Conservation (phyloP, 2,113 vertebrate genomes). For the Etheostoma cragini region DNA sequence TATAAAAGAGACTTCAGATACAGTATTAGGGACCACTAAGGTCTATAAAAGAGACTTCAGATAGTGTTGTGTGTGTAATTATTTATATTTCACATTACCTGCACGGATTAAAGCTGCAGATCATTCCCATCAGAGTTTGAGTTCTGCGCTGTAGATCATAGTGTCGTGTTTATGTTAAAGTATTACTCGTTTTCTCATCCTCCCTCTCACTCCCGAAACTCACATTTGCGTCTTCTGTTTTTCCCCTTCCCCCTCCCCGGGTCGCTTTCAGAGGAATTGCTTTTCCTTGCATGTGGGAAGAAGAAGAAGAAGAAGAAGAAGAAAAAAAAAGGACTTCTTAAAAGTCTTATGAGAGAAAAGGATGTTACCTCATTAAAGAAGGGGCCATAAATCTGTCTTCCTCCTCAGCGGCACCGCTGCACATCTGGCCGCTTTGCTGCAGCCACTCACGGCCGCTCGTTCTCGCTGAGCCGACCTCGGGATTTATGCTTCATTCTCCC, state of each 20-base stretch:
- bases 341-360: constrained; percentile 83
- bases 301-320: constrained; percentile 45
- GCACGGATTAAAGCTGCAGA: constrained; percentile 30
- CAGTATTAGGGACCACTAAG: too few relatives aligned
- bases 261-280: constrained; percentile 47
- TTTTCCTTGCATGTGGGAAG: constrained; percentile 75
- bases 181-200: constrained; percentile 30
- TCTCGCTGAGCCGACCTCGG: constrained; percentile 58
- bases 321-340: constrained; percentile 67
- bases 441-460: constrained; percentile 67
- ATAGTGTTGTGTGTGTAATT: too few relatives aligned
- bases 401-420: constrained; percentile 76
- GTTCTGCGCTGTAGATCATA: constrained; percentile 26
- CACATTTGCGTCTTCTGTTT: neutral
- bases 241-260: neutral
- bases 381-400: constrained; percentile 82
- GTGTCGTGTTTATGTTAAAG: constrained; percentile 38
- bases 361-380: constrained; percentile 86
- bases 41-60: too few relatives aligned
- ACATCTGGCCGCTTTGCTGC: constrained; percentile 77
- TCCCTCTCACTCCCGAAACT: constrained; percentile 52
- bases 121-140: constrained; percentile 13
- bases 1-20: too few relatives aligned
- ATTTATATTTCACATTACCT: constrained; percentile 37
- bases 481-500: constrained; percentile 70